Base-by-base conservation (phyloP, 2,888 invertebrate genomes). In the Callyntrura guangdongensis region DNA sequence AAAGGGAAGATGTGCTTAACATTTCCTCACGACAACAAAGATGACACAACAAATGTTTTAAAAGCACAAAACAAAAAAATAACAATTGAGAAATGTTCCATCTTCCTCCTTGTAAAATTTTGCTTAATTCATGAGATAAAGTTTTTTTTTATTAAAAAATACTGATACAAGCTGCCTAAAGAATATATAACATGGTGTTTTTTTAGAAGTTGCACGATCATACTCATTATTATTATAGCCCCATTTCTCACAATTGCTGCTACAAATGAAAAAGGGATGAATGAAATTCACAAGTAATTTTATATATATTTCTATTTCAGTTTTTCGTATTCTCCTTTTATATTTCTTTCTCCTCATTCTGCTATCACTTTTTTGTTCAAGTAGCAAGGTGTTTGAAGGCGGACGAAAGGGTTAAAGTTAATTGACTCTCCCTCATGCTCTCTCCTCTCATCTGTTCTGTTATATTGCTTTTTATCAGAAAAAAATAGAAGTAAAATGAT, bases 21-120 rank as follows among this genome's bases (percentile, higher is more conserved):
- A 22, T 47, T n/a, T 47, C 56, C 25, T 79, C 79, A 56, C 59
- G 56, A 79, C 79, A 12, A 79, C 20, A 20, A 36, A 20, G 79
- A 79, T 79, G 79, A 79, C 59, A 79, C 79, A 79, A 79, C 79
- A 79, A 79, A 56, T 79, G 79, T 49, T 74, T 74, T 74, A 20
- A 27, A 56, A 79, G 6, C 36, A 36, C 3, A 36, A 36, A 79
- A 27, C 53, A 79, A 22, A 20, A 6, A 53, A 45, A 45, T 45
- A 45, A 79, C 56, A 79, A 79, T 59, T 79, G 59, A 79, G 25
- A 56, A 53, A 79, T 36, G 17, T 25, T n/a, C 56, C n/a, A 6
- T 77, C 0, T 47, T 74, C 74, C 47, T 77, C 14, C 49, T n/a
- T 61, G 17, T 25, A 17, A 72, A 74, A 49, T 49, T 74, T 74